Evolutionary conservation across 2,888 invertebrate species (phyloP).

Genomic region (Tachina lurida): DNA sequence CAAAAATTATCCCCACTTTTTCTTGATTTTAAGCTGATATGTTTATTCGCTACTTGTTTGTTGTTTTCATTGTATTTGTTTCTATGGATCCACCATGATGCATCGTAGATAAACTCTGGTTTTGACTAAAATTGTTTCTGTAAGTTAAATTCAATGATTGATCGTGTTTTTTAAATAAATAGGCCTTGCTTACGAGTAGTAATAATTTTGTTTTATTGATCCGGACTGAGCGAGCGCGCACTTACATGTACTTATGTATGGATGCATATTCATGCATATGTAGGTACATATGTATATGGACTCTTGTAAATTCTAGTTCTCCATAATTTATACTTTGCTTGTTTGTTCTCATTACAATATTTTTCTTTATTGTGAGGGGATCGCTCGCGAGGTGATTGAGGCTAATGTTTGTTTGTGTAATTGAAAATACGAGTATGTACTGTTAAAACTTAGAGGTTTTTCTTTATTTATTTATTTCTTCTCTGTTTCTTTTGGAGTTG

Average conservation of each 20-base stretch:
- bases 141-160: conserved; percentile 37
- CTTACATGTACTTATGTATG: too few species aligned
- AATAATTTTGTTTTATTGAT: not conserved
- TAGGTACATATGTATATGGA: too few species aligned
- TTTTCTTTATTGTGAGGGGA: not conserved
- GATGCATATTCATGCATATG: too few species aligned
- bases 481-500: conserved; percentile 25
- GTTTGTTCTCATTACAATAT: conserved; percentile 4
- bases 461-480: not conserved
- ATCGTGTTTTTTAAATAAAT: conserved; percentile 8
- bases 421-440: conserved; percentile 41
- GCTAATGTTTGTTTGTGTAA: conserved; percentile 30
- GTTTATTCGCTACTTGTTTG: not conserved
- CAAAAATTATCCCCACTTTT: conserved; percentile 29
- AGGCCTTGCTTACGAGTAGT: too few species aligned
- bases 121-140: conserved; percentile 15
- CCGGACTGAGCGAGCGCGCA: not conserved
- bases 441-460: conserved; percentile 46
- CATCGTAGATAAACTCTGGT: conserved; percentile 12
- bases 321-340: not conserved
- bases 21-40: not conserved
- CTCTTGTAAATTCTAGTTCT: not conserved
- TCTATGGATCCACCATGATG: not conserved
- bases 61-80: conserved; percentile 14
- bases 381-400: not conserved